Evolutionary conservation across 2,888 invertebrate genomes (phyloP).

Genomic region (Synanthedon vespiformis): DNA sequence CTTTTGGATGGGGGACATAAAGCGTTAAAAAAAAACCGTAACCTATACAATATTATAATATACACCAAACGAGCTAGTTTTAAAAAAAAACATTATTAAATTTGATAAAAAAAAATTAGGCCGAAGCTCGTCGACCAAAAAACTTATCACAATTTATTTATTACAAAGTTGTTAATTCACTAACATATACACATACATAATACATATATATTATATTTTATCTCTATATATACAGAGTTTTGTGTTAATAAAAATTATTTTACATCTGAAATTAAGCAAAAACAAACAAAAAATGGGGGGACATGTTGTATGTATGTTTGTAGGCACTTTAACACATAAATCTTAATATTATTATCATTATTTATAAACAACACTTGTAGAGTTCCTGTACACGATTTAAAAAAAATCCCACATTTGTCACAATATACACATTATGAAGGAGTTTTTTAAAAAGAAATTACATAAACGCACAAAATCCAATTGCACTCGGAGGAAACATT

Average conservation of each 20-base stretch:
- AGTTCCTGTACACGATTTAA: neutral
- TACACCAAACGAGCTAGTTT: constrained; percentile 27
- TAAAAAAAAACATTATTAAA: constrained; percentile 24
- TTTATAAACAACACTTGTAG: constrained; percentile 3
- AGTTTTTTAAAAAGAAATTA: too few relatives aligned
- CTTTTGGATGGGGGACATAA: constrained; percentile 40
- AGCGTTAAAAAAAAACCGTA: constrained; percentile 46
- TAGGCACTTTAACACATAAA: constrained; percentile 44
- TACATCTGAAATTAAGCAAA: constrained; percentile 45
- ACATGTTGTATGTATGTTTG: constrained; percentile 23
- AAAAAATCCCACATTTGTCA: too few relatives aligned
- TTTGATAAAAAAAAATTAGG: constrained; percentile 26
- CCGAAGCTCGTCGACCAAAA: constrained; percentile 34
- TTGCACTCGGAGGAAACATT: too few relatives aligned
- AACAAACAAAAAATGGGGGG: constrained; percentile 20
- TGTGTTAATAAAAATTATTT: constrained; percentile 57
- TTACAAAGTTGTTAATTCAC: constrained; percentile 23
- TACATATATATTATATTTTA: constrained; percentile 2
- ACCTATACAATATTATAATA: constrained; percentile 16
- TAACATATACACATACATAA: constrained; percentile 33
- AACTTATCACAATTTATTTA: constrained; percentile 5
- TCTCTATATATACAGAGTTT: constrained; percentile 38
- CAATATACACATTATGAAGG: neutral
- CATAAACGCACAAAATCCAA: too few relatives aligned
- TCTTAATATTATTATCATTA: too few relatives aligned